Conservation (phyloP, 2,797 vertebrate species). For the Coendou prehensilis region DNA sequence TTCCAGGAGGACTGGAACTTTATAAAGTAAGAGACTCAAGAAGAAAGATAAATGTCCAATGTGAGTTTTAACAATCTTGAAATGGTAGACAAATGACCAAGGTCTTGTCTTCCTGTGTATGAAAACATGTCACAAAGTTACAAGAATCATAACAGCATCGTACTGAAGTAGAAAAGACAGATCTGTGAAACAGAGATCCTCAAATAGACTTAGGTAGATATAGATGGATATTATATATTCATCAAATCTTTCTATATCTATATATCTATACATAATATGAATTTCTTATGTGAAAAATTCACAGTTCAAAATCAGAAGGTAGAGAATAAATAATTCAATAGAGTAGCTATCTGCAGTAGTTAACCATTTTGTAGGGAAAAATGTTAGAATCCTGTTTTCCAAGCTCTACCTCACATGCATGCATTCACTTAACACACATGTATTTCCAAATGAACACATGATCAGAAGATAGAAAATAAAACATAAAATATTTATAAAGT, state of each 20-base stretch:
- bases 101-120: neutral
- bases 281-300: slow-evolving; percentile 9
- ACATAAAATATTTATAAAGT: neutral
- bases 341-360: neutral
- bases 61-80: neutral
- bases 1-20: neutral
- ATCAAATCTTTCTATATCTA: neutral
- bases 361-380: neutral
- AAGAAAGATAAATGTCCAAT: neutral
- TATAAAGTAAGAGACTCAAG: neutral
- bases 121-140: fast-evolving
- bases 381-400: neutral
- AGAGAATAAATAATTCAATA: neutral
- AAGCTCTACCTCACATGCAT: fast-evolving
- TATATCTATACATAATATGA: neutral
- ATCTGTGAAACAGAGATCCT: neutral
- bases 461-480: neutral
- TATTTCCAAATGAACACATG: neutral
- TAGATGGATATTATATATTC: neutral
- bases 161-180: neutral
- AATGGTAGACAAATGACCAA: neutral
- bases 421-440: neutral
- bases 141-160: neutral
- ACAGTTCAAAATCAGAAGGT: neutral
- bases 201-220: neutral